Percentiles rank a stretch among this genome's conserved stretches.
Conservation (phyloP, 2,888 invertebrate genomes). For the Napeogenes sylphis region DNA sequence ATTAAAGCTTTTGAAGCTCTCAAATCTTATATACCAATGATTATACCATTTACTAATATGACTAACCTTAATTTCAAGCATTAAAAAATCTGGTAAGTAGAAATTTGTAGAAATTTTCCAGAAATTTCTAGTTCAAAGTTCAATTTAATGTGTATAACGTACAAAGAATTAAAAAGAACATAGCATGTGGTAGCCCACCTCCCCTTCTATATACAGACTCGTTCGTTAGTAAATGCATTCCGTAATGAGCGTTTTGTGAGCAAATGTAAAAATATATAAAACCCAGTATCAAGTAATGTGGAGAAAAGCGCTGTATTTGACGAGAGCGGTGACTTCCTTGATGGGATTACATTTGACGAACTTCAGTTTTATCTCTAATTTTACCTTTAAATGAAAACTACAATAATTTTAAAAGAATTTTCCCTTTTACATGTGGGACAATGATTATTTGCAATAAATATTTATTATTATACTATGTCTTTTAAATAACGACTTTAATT, state of each 20-base stretch:
- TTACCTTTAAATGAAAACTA: background rate
- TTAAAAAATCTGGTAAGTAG: too few species aligned
- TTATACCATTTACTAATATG: too few species aligned
- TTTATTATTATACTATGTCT: too few species aligned
- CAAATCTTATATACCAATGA: too few species aligned
- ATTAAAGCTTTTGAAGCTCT: too few species aligned
- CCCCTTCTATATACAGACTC: constrained; percentile 39
- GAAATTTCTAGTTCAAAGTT: background rate
- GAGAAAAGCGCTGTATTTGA: constrained; percentile 10
- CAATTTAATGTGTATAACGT: background rate
- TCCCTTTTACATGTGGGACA: too few species aligned
- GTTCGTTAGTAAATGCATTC: constrained; percentile 71
- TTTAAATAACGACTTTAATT: too few species aligned
- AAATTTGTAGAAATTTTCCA: too few species aligned
- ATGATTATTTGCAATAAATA: too few species aligned
- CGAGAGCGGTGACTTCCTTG: background rate
- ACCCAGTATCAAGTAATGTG: constrained; percentile 45
- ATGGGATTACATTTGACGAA: background rate
- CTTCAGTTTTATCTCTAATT: background rate
- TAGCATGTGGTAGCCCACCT: constrained; percentile 6
- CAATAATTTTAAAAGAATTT: background rate
- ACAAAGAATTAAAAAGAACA: background rate
- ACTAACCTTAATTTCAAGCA: too few species aligned
- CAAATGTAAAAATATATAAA: constrained; percentile 66
- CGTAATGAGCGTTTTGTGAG: constrained; percentile 67